Base-by-base conservation (phyloP, 2,888 invertebrate species). In the Formica aserva region DNA sequence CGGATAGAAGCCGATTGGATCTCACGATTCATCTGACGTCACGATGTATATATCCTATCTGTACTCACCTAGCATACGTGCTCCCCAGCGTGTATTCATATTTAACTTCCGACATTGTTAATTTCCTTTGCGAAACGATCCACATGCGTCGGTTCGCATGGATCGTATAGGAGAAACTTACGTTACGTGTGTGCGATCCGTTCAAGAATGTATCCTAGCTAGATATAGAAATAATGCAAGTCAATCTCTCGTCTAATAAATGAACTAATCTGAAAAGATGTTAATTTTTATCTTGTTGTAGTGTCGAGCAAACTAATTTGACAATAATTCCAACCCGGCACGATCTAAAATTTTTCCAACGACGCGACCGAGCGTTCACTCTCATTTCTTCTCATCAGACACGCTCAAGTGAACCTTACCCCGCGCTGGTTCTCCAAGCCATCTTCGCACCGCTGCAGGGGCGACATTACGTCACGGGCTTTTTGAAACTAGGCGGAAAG, bases 401-500 rank as follows among this genome's bases (percentile, higher is more conserved):
- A 26, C 18, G 45, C 41, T 55, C 55, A 11, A 52, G 41, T 29
- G 26, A 52, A 52, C 26, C 45, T 78, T 63, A 63, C 45, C 62
- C 78, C 15, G 13, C 22, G 41, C 13, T 72, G 4, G 32, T 32
- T 41, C 45, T 62, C 8, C 45, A 48, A 48, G 18, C n/a, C 52
- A 52, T 41, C 62, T 65, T 83, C 57, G 18, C 63, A n/a, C 41
- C 65, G 29, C 13, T 69, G 26, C 60, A 18, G 35, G 52, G 52
- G 22, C 65, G 45, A 66, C 38, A 71, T 81, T 72, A 74, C 55
- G 81, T 67, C 65, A 63, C 32, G 77, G 48, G 85, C 81, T 71
- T 66, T 78, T 85, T 81, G 85, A 72, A 86, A 85, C 83, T 83
- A 75, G 81, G 32, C 72, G 88, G 86, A 88, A 90, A 90, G 87